Conservation (phyloP, 2,888 invertebrate species). For the Rhingia rostrata region DNA sequence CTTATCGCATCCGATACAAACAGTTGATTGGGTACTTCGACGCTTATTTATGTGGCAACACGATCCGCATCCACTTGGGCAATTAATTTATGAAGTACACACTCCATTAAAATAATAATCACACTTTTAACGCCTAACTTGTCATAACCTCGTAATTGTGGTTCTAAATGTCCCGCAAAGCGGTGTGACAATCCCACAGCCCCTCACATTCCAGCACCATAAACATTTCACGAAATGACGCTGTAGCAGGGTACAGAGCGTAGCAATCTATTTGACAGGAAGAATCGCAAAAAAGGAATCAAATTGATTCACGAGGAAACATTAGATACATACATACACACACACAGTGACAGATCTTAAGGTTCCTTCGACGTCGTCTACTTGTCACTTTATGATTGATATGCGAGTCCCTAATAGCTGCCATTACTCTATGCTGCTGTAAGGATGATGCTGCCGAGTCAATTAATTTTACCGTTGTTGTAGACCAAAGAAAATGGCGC, state of each 20-base stretch:
- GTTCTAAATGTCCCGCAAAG: neutral
- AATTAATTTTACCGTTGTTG: slow-evolving; percentile 35
- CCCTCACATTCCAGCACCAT: no score
- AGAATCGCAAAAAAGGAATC: slow-evolving; percentile 19
- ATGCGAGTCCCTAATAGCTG: neutral
- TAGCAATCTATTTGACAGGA: slow-evolving; percentile 18
- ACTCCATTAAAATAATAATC: slow-evolving; percentile 35
- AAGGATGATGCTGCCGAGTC: slow-evolving; percentile 1
- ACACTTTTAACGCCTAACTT: slow-evolving; percentile 34
- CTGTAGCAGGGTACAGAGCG: slow-evolving; percentile 10
- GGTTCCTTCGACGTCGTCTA: slow-evolving; percentile 33
- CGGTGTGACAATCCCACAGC: neutral
- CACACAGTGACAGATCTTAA: slow-evolving; percentile 17
- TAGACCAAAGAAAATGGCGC: neutral
- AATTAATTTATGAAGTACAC: slow-evolving; percentile 9
- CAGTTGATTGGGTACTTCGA: no score
- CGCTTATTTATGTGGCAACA: no score
- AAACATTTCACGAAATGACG: neutral
- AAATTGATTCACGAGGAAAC: slow-evolving; percentile 25
- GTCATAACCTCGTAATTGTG: slow-evolving; percentile 12
- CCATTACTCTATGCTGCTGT: neutral
- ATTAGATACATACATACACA: slow-evolving; percentile 4
- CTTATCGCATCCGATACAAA: no score
- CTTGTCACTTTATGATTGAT: slow-evolving; percentile 54
- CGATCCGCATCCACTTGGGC: neutral